These are phyloP conservation scores for Cyclopterus lumpus DNA, from an alignment of 2,797 vertebrate genomes.

Conservation along the genomic window DNA sequence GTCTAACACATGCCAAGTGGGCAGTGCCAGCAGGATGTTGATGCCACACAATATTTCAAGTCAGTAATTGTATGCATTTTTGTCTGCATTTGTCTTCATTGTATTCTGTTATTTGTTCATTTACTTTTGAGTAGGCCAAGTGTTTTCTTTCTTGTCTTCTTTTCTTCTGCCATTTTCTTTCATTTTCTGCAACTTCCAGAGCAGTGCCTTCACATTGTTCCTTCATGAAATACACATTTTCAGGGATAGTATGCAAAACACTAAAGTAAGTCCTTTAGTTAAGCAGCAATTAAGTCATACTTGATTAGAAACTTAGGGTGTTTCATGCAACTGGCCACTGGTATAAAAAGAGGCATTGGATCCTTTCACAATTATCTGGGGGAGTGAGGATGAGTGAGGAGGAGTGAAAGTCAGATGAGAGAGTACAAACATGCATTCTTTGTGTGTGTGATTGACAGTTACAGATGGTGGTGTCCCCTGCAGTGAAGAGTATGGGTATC, in stretches of 20 bases:
- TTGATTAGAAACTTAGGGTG: not conserved
- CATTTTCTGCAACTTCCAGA: not conserved
- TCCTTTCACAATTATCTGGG: conserved; percentile 6
- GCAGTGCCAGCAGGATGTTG: conserved; percentile 41
- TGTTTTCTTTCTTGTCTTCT: too few species aligned
- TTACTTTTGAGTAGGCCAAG: too few species aligned
- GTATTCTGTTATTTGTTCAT: too few species aligned
- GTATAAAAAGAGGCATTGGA: conserved; percentile 13
- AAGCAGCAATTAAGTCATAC: not conserved
- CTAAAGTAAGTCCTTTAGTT: not conserved
- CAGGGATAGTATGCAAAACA: not conserved
- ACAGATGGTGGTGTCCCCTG: conserved; percentile 54
- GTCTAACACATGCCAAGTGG: conserved; percentile 24
- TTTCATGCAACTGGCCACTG: not conserved
- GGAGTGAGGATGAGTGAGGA: conserved; percentile 22
- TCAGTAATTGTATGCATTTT: too few species aligned
- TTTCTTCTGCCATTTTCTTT: too few species aligned
- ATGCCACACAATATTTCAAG: too few species aligned
- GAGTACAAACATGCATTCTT: conserved; percentile 12
- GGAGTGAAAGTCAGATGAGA: conserved; percentile 36
- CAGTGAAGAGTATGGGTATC: conserved; percentile 25
- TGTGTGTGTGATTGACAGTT: conserved; percentile 42
- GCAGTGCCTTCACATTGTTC: not conserved
- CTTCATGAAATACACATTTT: not conserved
- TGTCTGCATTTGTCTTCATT: too few species aligned